Conservation (phyloP, 2,888 invertebrate species). For the Nemapogon koenigi region DNA sequence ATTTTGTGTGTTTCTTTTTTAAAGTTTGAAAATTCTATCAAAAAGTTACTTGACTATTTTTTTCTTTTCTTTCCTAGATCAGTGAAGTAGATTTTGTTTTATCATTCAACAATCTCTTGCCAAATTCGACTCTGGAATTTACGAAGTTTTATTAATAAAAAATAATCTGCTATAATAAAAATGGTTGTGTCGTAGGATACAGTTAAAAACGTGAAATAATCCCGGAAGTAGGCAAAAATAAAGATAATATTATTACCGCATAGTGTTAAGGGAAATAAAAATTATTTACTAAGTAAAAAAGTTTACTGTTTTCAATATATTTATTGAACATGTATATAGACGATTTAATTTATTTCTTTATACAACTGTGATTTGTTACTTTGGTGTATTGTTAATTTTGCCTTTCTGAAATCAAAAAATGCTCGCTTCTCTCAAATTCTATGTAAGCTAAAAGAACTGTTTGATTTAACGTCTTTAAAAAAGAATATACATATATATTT, state of each 20-base stretch:
- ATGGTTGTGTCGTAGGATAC: slow-evolving; percentile 62
- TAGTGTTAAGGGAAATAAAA: slow-evolving; percentile 48
- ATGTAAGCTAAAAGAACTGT: no score
- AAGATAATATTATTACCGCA: slow-evolving; percentile 54
- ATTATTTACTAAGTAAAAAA: slow-evolving; percentile 51
- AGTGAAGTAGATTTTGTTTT: slow-evolving; percentile 24
- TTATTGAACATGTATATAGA: no score
- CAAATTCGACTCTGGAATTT: slow-evolving; percentile 42
- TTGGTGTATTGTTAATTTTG: slow-evolving; percentile 16
- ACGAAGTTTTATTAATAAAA: slow-evolving; percentile 23
- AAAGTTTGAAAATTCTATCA: no score
- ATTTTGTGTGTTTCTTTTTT: no score
- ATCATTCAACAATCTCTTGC: slow-evolving; percentile 22
- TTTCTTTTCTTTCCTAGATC: slow-evolving; percentile 25
- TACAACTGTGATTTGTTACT: slow-evolving; percentile 4
- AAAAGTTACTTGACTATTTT: slow-evolving; percentile 17
- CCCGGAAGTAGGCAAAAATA: slow-evolving; percentile 42
- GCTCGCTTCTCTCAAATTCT: no score
- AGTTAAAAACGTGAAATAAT: slow-evolving; percentile 29
- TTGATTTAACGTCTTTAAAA: no score
- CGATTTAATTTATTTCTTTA: slow-evolving; percentile 56
- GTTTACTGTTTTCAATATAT: no score
- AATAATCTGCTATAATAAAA: slow-evolving; percentile 45
- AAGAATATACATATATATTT: slow-evolving; percentile 6
- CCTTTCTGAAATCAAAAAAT: no score